phyloP scores from a whole-genome alignment of 2,113 vertebrate genomes.

The Rattus rattus region DNA sequence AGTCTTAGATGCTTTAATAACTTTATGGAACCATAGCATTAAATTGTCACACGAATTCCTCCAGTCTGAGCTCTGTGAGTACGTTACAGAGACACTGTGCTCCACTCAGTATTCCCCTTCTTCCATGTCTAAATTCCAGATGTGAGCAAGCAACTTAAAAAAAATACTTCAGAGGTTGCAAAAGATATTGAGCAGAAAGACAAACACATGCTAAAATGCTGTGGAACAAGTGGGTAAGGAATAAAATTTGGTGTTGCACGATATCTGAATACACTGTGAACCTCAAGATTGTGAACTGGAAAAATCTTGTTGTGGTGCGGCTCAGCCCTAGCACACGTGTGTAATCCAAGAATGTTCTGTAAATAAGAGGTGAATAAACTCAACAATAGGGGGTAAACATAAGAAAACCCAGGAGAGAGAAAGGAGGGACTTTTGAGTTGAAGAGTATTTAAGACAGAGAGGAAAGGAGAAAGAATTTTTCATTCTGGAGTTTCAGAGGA shows the following conservation, averaged over 20 bases:
- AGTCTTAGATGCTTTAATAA: conserved; percentile 55
- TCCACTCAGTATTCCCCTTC: conserved; percentile 64
- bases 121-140: neutral
- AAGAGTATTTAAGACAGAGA: no score
- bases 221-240: neutral
- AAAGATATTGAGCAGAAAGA: conserved; percentile 53
- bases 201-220: conserved; percentile 63
- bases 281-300: no score
- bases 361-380: no score
- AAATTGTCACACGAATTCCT: conserved; percentile 32
- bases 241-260: neutral
- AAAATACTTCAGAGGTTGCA: conserved; percentile 43
- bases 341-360: no score
- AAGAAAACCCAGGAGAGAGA: no score
- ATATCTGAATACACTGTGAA: no score
- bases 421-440: no score
- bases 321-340: no score
- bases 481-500: no score
- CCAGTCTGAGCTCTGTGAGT: conserved; percentile 58
- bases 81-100: conserved; percentile 58
- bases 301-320: no score
- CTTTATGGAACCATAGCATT: conserved; percentile 40
- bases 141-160: conserved; percentile 63
- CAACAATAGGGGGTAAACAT: no score
- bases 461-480: no score